Base-by-base conservation (phyloP, 2,888 invertebrate species). In the Clepsis dumicolana region DNA sequence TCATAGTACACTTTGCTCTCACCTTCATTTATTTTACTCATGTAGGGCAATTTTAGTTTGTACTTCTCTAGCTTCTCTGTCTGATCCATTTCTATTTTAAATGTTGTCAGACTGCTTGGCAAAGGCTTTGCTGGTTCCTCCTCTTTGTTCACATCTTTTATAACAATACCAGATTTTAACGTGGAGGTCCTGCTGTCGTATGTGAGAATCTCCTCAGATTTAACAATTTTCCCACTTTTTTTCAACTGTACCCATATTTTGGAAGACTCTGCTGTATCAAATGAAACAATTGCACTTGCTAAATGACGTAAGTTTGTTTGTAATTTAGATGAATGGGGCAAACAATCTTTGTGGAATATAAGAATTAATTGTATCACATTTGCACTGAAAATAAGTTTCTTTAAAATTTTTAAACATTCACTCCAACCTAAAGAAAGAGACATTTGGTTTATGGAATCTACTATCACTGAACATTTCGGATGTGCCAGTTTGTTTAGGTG, bases 1-100 rank as follows among this genome's bases (percentile, higher is more conserved):
- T 96, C 94, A 80, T 97, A 97, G 75, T 95, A 94, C 38, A 97
- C 96, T 80, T 95, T 95, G 50, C 95, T 95, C 70, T 94, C 94
- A 0, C 93, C 89, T 65, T 92, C 86, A 72, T 93, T 90, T 60
- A 91, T 91, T 73, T 93, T 94, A 74, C 86, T 92, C 93, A 92
- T 92, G 78, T 96, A 96, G 0, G 96, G 96, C 64, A 96, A 86
- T 69, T 95, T 90, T 41, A 96, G 83, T 74, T 94, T 93, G 71
- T 94, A 91, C 71, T 94, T 94, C 12, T 95, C 94, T 74, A 94
- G 86, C 74, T 95, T 95, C 64, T 96, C 96, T 65, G 91, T 88
- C 71, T 95, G 95, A 66, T 94, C 94, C 0, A 96, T 88, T 77
- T 95, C 94, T 75, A 96, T 94, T 86, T 95, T 96, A 79, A 96